Evolutionary conservation across 2,113 vertebrate genomes (phyloP), one percentile per base, ranked within the genome.

Genomic region (Caranx ignobilis): DNA sequence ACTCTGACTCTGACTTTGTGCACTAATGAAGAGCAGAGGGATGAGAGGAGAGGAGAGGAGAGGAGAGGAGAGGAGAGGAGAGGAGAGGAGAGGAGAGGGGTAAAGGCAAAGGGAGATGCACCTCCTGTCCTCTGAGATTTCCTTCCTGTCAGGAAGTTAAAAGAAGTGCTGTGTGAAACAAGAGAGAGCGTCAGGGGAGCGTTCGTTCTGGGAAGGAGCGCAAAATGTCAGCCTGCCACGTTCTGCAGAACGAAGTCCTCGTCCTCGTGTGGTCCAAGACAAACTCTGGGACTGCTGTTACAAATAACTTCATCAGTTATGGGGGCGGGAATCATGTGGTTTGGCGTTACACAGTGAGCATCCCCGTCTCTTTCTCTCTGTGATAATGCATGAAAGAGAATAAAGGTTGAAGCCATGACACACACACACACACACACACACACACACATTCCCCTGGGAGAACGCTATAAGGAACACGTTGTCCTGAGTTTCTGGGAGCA

Each of bases 21-120:
- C 77, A 54, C 87, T 89, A 88, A 89, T 92, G 93, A 89, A 89
- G 88, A 88, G 73, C 85, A 71, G 71, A 70, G 76, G 54, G 83
- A 65, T 71, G 75, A 72, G 66, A 73, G 60, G 56, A 35, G 26
- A 26, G 26, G 26, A 26, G 26, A 26, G 26, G 26, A 26, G 26
- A 26, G 26, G 26, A 26, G 26, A 26, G 26, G 26, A 66, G n/a
- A n/a, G n/a, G 75, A 72, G 66, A 73, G 60, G 56, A 35, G 26
- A 26, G 26, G 26, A 26, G 26, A 26, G 26, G 26, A 26, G 26
- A 26, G 26, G 26, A 26, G 26, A 26, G 26, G 26, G 63, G 26
- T 26, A 41, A 68, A 62, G 70, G 54, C 13, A 34, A 60, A 65
- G 71, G 59, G 83, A 57, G 76, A 81, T 83, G 85, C 66, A 86